Percentiles rank a stretch among this genome's conserved stretches.
These are phyloP conservation scores for Agriotes lineatus DNA, from an alignment of 2,888 invertebrate species.

Conservation along the genomic window DNA sequence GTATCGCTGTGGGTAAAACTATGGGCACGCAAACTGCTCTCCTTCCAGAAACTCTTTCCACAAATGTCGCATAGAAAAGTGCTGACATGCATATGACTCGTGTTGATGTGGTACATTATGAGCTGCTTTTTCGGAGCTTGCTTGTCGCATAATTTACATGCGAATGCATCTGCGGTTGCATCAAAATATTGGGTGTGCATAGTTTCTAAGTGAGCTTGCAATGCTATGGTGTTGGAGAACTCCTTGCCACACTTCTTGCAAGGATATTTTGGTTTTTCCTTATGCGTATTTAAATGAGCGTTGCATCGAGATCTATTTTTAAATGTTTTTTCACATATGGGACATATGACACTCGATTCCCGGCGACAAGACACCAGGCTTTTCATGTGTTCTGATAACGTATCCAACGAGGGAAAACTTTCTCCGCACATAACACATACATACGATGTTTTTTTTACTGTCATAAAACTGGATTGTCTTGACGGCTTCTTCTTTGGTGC, in stretches of 20 bases:
- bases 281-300: conserved; percentile 42
- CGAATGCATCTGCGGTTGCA: conserved; percentile 40
- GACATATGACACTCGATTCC: conserved; percentile 16
- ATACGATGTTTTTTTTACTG: conserved; percentile 38
- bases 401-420: conserved; percentile 37
- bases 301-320: conserved; percentile 40
- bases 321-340: conserved; percentile 41
- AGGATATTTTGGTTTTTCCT: conserved; percentile 41
- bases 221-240: conserved; percentile 35
- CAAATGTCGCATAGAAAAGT: conserved; percentile 65
- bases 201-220: conserved; percentile 38
- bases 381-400: conserved; percentile 37
- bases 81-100: conserved; percentile 44
- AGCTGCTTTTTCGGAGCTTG: conserved; percentile 29
- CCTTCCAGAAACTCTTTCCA: conserved; percentile 67
- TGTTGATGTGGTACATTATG: conserved; percentile 46
- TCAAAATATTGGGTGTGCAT: conserved; percentile 48
- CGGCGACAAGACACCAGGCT: conserved; percentile 18
- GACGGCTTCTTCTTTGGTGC: neutral
- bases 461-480: conserved; percentile 1
- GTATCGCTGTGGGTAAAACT: conserved; percentile 41
- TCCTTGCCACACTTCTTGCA: conserved; percentile 42
- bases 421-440: conserved; percentile 41
- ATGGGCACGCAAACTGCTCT: conserved; percentile 41
- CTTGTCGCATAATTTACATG: conserved; percentile 43